These are phyloP conservation scores for Epizoanthus scotinus DNA, from an alignment of 92 coral and sea anemone genomes.

Conservation along the genomic window DNA sequence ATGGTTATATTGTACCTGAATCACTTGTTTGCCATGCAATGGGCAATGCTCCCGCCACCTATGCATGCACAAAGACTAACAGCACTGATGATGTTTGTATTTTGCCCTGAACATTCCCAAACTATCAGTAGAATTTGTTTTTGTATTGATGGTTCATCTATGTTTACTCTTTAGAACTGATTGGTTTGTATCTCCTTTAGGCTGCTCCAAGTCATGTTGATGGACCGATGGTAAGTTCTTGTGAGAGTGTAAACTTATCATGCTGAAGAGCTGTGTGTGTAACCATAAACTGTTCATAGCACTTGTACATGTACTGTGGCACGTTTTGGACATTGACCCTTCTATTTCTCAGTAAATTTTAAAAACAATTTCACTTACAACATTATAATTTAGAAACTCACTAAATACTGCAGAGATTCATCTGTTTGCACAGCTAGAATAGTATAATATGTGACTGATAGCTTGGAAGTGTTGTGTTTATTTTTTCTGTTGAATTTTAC, in stretches of 20 bases:
- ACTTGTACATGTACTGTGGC: no score
- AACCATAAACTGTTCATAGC: no score
- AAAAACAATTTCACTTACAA: neutral
- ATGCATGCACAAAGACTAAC: slow-evolving; percentile 18
- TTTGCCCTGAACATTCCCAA: neutral
- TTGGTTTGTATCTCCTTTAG: slow-evolving; percentile 19
- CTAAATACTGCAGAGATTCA: neutral
- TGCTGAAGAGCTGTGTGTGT: no score
- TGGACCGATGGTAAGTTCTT: slow-evolving; percentile 51
- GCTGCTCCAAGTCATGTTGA: slow-evolving; percentile 46
- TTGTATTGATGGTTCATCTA: neutral
- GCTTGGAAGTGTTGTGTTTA: slow-evolving; percentile 15
- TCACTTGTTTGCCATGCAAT: slow-evolving; percentile 31
- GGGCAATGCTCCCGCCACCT: slow-evolving; percentile 14
- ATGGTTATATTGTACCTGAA: slow-evolving; percentile 22
- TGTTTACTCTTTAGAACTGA: slow-evolving; percentile 19
- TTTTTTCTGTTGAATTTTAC: neutral
- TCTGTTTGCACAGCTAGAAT: neutral
- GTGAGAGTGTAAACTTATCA: neutral
- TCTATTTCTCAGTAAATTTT: neutral
- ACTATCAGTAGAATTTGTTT: neutral
- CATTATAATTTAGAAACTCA: neutral
- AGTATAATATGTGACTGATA: neutral
- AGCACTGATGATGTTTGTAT: neutral
- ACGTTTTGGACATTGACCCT: no score